A percentile compares a stretch with the other conserved stretches of the same genome.
phyloP scores from a whole-genome alignment of 2,797 vertebrate genomes.

The Hyperoplus immaculatus region DNA sequence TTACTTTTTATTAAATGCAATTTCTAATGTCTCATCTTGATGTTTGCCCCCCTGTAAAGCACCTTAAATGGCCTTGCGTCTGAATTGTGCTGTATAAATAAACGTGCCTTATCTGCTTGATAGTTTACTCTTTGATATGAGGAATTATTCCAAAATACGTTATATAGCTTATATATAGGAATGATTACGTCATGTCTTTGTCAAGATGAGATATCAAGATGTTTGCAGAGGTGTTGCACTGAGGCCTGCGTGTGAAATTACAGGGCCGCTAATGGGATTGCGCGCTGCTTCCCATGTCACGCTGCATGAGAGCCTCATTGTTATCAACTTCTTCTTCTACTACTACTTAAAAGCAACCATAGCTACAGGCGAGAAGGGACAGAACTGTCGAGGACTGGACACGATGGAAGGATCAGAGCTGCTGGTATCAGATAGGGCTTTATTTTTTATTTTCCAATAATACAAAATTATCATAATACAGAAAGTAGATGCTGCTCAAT shows the following conservation, averaged over 20 bases:
- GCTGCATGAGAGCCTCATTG: conserved; percentile 22
- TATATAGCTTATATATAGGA: too few relatives aligned
- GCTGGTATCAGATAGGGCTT: not conserved
- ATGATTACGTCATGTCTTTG: not conserved
- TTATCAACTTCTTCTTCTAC: conserved; percentile 15
- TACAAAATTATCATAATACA: not conserved
- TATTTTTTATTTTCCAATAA: not conserved
- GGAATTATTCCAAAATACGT: not conserved
- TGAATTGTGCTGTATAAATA: too few relatives aligned
- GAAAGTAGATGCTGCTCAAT: not conserved
- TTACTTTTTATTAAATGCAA: too few relatives aligned
- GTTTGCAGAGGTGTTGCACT: conserved; percentile 22
- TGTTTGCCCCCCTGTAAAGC: too few relatives aligned
- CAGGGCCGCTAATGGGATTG: conserved; percentile 36
- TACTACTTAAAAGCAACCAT: not conserved
- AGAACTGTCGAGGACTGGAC: not conserved
- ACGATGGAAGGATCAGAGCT: not conserved
- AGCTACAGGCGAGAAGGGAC: not conserved
- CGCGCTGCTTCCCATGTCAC: conserved; percentile 16
- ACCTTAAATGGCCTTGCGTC: too few relatives aligned
- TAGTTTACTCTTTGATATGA: conserved; percentile 1
- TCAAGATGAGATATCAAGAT: conserved; percentile 10
- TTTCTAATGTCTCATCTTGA: too few relatives aligned
- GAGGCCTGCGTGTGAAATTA: conserved; percentile 37
- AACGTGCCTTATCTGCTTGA: not conserved